Evolutionary conservation across 2,888 invertebrate species (phyloP).

Genomic region (Cetonia aurata): DNA sequence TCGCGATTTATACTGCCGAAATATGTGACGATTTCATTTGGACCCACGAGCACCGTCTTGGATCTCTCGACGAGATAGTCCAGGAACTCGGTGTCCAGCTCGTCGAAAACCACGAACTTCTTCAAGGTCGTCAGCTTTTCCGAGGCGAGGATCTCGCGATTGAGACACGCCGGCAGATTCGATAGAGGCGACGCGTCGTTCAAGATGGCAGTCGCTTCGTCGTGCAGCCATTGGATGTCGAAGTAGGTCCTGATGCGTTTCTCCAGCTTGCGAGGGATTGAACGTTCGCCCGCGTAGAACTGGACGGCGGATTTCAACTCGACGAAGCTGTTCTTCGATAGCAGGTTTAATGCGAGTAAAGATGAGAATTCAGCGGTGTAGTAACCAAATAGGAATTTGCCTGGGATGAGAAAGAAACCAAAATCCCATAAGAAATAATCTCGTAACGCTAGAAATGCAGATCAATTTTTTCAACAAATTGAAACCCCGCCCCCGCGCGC

Average conservation of each 20-base stretch:
- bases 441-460: no score
- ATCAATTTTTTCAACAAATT: constrained; percentile 22
- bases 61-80: constrained; percentile 42
- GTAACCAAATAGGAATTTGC: constrained; percentile 68
- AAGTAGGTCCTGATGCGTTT: constrained; percentile 69
- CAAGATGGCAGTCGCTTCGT: constrained; percentile 63
- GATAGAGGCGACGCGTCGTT: constrained; percentile 41
- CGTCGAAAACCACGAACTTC: constrained; percentile 68
- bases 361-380: constrained; percentile 70
- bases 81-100: constrained; percentile 69
- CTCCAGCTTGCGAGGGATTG: constrained; percentile 40
- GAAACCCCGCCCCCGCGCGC: no score
- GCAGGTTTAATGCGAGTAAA: constrained; percentile 68
- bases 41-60: constrained; percentile 64
- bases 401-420: constrained; percentile 63
- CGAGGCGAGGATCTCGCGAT: constrained; percentile 68
- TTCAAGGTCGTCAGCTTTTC: constrained; percentile 68
- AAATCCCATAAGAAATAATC: no score
- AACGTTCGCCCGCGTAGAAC: constrained; percentile 64
- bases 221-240: constrained; percentile 70
- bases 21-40: constrained; percentile 70
- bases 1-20: constrained; percentile 69
- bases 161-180: constrained; percentile 64
- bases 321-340: constrained; percentile 68
- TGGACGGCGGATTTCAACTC: constrained; percentile 68